Percentiles rank a stretch among this genome's conserved stretches.
Conservation (phyloP, 2,797 vertebrate genomes). For the Chelonia mydas region DNA sequence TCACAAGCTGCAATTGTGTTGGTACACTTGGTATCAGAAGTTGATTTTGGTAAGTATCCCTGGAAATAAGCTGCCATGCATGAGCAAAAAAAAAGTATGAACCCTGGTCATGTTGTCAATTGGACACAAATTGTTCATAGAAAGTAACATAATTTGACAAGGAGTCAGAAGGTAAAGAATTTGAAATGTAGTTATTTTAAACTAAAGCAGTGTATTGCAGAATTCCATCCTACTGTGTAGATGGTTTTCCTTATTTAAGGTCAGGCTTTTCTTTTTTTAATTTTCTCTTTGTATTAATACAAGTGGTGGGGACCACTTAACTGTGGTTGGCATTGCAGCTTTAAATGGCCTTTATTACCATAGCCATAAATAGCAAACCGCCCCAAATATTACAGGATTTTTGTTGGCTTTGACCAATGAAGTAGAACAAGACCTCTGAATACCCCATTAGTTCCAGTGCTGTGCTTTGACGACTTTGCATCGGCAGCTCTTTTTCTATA, state of each 20-base stretch:
- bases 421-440: conserved; percentile 86
- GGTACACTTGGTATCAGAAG: conserved; percentile 59
- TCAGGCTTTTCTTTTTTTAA: not conserved
- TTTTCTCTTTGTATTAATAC: not conserved
- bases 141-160: conserved; percentile 32
- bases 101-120: not conserved
- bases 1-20: conserved; percentile 44
- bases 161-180: conserved; percentile 50
- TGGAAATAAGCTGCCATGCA: conserved; percentile 41
- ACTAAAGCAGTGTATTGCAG: conserved; percentile 28
- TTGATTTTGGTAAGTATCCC: conserved; percentile 18
- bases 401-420: conserved; percentile 87
- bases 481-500: conserved; percentile 82
- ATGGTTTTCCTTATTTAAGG: conserved; percentile 38
- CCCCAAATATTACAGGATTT: conserved; percentile 83
- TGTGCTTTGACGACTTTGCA: conserved; percentile 84
- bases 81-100: conserved; percentile 28
- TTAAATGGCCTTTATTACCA: conserved; percentile 82
- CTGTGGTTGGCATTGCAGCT: conserved; percentile 76
- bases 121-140: not conserved
- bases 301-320: conserved; percentile 61
- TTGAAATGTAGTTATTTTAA: conserved; percentile 62
- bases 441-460: conserved; percentile 87
- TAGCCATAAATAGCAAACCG: conserved; percentile 83
- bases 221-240: conserved; percentile 18